Conservation (phyloP, 1,140 invertebrate genomes). For the Zelostemma sp. region DNA sequence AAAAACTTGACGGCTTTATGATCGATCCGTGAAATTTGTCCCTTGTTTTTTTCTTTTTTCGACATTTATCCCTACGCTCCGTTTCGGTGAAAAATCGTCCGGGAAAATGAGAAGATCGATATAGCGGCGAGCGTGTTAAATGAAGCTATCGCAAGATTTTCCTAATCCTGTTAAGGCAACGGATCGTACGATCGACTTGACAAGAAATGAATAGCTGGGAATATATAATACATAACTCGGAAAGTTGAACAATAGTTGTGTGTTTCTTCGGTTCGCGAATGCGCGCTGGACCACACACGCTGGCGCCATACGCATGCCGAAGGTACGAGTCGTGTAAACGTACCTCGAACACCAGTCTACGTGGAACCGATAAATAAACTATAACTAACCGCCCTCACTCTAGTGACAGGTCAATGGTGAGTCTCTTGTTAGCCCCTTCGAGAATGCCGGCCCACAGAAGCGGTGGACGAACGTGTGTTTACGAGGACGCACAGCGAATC, state of each 20-base stretch:
- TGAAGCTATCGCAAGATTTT: no score
- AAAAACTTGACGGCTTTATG: no score
- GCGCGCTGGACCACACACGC: conserved; percentile 53
- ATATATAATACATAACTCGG: no score
- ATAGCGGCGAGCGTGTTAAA: no score
- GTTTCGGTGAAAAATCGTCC: no score
- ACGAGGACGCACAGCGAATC: conserved; percentile 38
- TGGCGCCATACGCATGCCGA: conserved; percentile 47
- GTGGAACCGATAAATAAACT: conserved; percentile 69
- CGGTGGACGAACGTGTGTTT: conserved; percentile 40
- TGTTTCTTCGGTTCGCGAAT: conserved; percentile 32
- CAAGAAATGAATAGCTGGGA: conserved; percentile 14
- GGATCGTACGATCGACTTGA: no score
- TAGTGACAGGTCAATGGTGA: conserved; percentile 68
- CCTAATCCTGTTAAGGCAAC: no score
- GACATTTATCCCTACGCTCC: no score
- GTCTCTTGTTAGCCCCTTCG: conserved; percentile 65
- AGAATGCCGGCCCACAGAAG: conserved; percentile 48
- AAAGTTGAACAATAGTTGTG: conserved; percentile 46
- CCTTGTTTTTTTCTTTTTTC: no score
- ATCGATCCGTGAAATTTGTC: no score
- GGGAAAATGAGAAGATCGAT: no score
- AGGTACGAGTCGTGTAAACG: conserved; percentile 62
- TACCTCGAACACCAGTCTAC: conserved; percentile 60
- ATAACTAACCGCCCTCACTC: conserved; percentile 67